These are phyloP conservation scores for Suillia variegata DNA, from an alignment of 2,888 invertebrate genomes.

Conservation along the genomic window DNA sequence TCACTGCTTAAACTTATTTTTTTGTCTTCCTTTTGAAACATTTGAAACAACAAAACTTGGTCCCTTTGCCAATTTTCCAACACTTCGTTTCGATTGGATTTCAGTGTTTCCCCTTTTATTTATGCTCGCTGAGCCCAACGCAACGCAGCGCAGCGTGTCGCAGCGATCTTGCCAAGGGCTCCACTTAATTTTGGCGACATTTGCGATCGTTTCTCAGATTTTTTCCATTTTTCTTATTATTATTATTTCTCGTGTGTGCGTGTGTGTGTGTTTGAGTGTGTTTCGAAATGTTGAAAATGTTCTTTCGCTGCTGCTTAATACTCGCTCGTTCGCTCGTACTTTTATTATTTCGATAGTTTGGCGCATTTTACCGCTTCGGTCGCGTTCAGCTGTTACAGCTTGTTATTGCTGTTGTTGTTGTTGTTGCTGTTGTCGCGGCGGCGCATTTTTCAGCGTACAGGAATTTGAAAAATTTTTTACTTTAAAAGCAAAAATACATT, in stretches of 20 bases:
- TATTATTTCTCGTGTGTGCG: background rate
- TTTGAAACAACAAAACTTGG: no score
- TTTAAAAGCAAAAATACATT: slow-evolving; percentile 50
- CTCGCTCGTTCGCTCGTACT: background rate
- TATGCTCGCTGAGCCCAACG: background rate
- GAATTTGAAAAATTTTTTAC: slow-evolving; percentile 49
- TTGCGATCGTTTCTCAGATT: background rate
- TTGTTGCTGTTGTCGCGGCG: slow-evolving; percentile 19
- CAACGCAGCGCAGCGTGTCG: background rate
- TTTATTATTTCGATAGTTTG: background rate
- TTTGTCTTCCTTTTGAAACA: no score
- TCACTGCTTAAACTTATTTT: no score
- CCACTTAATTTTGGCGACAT: background rate
- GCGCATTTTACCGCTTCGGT: background rate
- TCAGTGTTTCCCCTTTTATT: background rate
- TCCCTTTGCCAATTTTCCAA: background rate
- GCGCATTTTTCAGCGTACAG: slow-evolving; percentile 49
- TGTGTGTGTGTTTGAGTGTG: no score
- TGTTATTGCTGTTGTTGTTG: background rate
- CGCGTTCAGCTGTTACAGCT: slow-evolving; percentile 13
- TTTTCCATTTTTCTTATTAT: background rate
- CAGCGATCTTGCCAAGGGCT: background rate
- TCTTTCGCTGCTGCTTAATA: background rate
- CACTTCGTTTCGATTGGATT: background rate
- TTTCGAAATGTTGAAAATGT: no score